Evolutionary conservation across 2,888 invertebrate species (phyloP).

Genomic region (Pseudoips prasinana): DNA sequence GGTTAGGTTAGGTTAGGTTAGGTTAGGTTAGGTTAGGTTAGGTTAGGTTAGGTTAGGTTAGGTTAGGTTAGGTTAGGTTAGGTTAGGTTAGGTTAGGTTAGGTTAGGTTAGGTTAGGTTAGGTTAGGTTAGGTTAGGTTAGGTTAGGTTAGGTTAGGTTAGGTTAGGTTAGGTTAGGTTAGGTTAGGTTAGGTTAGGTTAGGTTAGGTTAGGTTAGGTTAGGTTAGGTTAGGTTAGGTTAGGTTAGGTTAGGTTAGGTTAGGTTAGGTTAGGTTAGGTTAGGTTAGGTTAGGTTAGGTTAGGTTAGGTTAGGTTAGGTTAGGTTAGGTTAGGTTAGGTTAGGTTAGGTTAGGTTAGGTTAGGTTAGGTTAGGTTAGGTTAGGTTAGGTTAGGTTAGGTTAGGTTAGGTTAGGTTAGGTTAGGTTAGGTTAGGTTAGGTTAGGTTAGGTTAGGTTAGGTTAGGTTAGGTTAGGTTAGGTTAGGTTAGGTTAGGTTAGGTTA

Average conservation of each 20-base stretch:
- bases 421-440: slow-evolving; percentile 15
- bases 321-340: slow-evolving; percentile 15
- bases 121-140: slow-evolving; percentile 23
- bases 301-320: slow-evolving; percentile 15
- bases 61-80: slow-evolving; percentile 17
- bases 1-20: slow-evolving; percentile 20
- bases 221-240: slow-evolving; percentile 15
- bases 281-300: slow-evolving; percentile 15
- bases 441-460: slow-evolving; percentile 15
- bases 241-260: slow-evolving; percentile 15
- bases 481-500: slow-evolving; percentile 15
- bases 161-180: slow-evolving; percentile 19
- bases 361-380: slow-evolving; percentile 15
- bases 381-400: slow-evolving; percentile 15
- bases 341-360: slow-evolving; percentile 15
- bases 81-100: slow-evolving; percentile 19
- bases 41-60: slow-evolving; percentile 20
- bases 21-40: slow-evolving; percentile 20
- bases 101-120: slow-evolving; percentile 23
- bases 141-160: slow-evolving; percentile 21
- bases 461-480: slow-evolving; percentile 15
- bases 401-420: slow-evolving; percentile 15
- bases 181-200: slow-evolving; percentile 20
- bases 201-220: slow-evolving; percentile 16
- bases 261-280: slow-evolving; percentile 14